Percentiles rank a stretch among this genome's conserved stretches.
Conservation (phyloP, 2,797 vertebrate genomes). For the Enteromius treurensis region DNA sequence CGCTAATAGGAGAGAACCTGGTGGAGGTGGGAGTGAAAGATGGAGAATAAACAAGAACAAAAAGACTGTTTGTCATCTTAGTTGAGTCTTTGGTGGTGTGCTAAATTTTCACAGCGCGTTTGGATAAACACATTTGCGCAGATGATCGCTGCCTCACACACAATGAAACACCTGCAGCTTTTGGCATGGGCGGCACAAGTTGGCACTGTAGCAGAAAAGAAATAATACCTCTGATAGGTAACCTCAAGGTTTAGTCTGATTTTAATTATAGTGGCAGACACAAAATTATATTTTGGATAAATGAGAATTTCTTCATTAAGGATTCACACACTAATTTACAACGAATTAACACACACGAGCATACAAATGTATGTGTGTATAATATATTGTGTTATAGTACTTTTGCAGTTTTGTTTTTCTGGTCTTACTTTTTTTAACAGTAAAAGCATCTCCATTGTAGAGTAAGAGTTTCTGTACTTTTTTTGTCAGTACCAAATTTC, state of each 20-base stretch:
- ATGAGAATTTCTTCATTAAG: neutral
- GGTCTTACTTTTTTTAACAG: neutral
- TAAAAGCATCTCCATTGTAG: neutral
- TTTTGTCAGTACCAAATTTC: neutral
- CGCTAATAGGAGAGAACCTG: slow-evolving; percentile 40
- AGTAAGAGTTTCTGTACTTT: neutral
- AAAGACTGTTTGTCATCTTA: slow-evolving; percentile 38
- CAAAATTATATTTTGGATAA: neutral
- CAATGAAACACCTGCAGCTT: slow-evolving; percentile 54
- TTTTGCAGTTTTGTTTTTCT: neutral
- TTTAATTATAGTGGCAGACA: slow-evolving; percentile 1
- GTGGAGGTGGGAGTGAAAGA: slow-evolving; percentile 17
- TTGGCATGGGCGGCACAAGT: slow-evolving; percentile 14
- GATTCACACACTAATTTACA: neutral
- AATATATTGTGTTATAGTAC: neutral
- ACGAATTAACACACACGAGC: neutral
- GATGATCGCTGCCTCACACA: slow-evolving; percentile 6
- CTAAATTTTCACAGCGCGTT: neutral
- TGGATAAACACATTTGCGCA: slow-evolving; percentile 19
- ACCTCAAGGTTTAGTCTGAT: slow-evolving; percentile 8
- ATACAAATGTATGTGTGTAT: neutral
- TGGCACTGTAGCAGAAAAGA: slow-evolving; percentile 13
- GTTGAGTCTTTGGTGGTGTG: slow-evolving; percentile 7
- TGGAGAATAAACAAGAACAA: slow-evolving; percentile 36
- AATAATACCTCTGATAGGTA: slow-evolving; percentile 31